A percentile compares a stretch with the other conserved stretches of the same genome.
Conservation (phyloP, 2,888 invertebrate genomes). For the Caenorhabditis angaria region DNA sequence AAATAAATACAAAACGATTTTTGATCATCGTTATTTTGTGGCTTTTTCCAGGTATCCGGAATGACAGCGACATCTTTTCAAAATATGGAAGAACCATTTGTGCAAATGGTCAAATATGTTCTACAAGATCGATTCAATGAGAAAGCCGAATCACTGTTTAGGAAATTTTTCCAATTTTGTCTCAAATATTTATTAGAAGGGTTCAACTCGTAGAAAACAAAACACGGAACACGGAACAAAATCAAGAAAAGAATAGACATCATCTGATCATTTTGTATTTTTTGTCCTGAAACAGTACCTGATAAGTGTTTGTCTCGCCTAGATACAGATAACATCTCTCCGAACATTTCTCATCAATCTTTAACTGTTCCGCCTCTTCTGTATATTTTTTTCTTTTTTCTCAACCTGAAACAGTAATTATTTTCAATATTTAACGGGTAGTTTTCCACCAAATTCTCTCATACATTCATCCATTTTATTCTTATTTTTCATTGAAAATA, state of each 20-base stretch:
- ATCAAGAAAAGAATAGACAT: background rate
- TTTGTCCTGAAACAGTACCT: no score
- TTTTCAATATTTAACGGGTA: background rate
- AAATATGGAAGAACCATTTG: constrained; percentile 74
- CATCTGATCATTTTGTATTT: no score
- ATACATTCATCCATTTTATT: no score
- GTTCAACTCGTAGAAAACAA: constrained; percentile 48
- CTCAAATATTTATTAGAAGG: constrained; percentile 70
- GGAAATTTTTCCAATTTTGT: constrained; percentile 72
- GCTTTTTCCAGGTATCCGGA: constrained; percentile 55
- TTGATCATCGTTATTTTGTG: constrained; percentile 8
- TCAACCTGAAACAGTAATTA: background rate
- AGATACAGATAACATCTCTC: no score
- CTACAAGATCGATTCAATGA: constrained; percentile 73
- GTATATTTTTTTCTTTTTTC: background rate
- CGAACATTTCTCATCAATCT: no score
- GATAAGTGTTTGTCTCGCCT: no score
- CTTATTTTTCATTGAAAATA: background rate
- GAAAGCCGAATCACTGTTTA: constrained; percentile 72
- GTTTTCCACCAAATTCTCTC: background rate
- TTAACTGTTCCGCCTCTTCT: no score
- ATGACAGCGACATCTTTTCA: constrained; percentile 67
- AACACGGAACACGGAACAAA: background rate
- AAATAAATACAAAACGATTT: background rate
- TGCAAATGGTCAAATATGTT: constrained; percentile 70